Base-by-base conservation (phyloP, 1,140 invertebrate genomes). In the Drosophila lowei region DNA sequence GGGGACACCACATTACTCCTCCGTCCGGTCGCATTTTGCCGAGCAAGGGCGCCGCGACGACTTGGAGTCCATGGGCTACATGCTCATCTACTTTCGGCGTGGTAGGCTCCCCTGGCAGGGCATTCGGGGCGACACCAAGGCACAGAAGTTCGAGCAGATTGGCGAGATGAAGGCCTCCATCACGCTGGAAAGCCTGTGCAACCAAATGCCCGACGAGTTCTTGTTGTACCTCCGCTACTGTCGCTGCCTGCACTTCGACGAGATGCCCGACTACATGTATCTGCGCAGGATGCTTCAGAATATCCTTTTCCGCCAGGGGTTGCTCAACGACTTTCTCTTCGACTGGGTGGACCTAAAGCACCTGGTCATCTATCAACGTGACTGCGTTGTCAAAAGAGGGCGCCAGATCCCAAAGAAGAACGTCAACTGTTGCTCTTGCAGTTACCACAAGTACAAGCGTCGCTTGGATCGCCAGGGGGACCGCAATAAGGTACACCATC, bases 181-280 rank as follows among this genome's bases (percentile, higher is more conserved):
- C 11, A 95, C 96, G 18, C 94, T 98, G 46, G 96, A 97, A 93
- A 93, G 95, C 57, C 93, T 98, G 48, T 98, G 97, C 93, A 97
- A 96, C 94, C 96, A 96, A 49, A 96, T 96, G 91, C 96, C 97
- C 72, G 95, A 96, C 61, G 97, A 98, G 92, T 99, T 99, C 92
- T 94, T 96, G 15, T 97, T 98, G 96, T 98, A 98, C 92, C 93
- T 99, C 80, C 98, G 98, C 91, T 98, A 98, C 92, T 97, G 97
- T 90, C 95, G 97, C 79, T 96, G 96, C 28, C 93, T 98, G 52
- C 94, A 96, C 49, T 98, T 98, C 90, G 97, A 97, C 90, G 97
- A 98, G 90, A 94, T 95, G 18, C 97, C 97, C 9, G 97, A 99
- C 91, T 99, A 99, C 92, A 97, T 97, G 95, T 98, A 98, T 92